Conservation (phyloP, 2,113 vertebrate species). For the Ptilorrhoa leucosticta region DNA sequence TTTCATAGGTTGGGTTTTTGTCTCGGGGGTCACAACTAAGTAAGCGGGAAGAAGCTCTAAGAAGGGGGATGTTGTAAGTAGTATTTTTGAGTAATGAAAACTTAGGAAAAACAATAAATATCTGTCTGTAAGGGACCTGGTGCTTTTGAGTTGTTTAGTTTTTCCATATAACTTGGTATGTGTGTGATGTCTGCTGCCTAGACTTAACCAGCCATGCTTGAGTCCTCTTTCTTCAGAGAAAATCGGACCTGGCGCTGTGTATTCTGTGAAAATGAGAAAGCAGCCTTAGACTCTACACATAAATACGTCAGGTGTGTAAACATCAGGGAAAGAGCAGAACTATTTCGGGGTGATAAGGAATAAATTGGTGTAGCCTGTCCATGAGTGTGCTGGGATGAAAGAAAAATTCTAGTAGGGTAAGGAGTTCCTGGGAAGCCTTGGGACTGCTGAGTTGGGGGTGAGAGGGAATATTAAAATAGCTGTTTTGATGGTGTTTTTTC, state of each 20-base stretch:
- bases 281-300: background rate
- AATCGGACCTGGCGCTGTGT: background rate
- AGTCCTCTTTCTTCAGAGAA: background rate
- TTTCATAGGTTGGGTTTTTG: background rate
- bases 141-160: background rate
- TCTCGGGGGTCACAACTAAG: fast-evolving
- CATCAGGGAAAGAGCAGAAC: background rate
- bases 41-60: background rate
- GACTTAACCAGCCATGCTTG: background rate
- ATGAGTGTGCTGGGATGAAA: background rate
- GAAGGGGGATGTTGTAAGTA: fast-evolving
- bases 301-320: background rate
- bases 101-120: background rate
- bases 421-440: background rate
- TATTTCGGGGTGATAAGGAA: background rate
- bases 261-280: background rate
- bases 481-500: background rate
- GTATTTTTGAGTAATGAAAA: background rate
- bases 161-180: background rate
- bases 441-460: background rate
- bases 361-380: background rate
- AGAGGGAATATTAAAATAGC: background rate
- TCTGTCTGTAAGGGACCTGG: background rate
- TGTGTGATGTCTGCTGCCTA: background rate
- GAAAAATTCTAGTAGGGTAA: background rate